Evolutionary conservation across 2,113 vertebrate species (phyloP).

Genomic region (Gymnarchus niloticus): DNA sequence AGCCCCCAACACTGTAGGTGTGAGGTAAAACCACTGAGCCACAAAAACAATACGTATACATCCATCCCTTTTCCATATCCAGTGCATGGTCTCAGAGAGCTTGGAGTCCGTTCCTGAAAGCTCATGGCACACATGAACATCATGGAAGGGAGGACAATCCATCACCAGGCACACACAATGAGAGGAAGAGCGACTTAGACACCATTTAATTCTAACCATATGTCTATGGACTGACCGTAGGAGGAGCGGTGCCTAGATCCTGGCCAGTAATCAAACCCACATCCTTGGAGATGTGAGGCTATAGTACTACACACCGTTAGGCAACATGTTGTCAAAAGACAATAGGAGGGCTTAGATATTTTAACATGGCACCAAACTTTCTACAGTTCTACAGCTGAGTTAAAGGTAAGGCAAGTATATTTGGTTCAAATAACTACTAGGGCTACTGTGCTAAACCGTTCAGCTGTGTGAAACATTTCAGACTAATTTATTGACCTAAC

Average conservation of each 20-base stretch:
- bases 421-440: not conserved
- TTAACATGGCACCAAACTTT: not conserved
- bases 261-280: not conserved
- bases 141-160: too few species aligned
- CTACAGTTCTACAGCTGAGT: not conserved
- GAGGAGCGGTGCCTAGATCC: too few species aligned
- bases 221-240: too few species aligned
- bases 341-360: slow-evolving; percentile 29
- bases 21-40: not conserved
- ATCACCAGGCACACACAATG: too few species aligned
- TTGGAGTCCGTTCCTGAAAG: not conserved
- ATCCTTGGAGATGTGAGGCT: not conserved
- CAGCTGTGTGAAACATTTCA: slow-evolving; percentile 15
- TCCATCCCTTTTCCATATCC: not conserved
- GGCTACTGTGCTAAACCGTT: slow-evolving; percentile 8
- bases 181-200: too few species aligned
- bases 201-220: too few species aligned
- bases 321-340: not conserved
- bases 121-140: not conserved
- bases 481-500: not conserved
- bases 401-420: not conserved
- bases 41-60: not conserved
- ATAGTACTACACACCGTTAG: not conserved
- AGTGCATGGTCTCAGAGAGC: not conserved
- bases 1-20: not conserved